These are phyloP conservation scores for Gambusia yucatana DNA, from an alignment of 2,797 vertebrate genomes.

Conservation along the genomic window DNA sequence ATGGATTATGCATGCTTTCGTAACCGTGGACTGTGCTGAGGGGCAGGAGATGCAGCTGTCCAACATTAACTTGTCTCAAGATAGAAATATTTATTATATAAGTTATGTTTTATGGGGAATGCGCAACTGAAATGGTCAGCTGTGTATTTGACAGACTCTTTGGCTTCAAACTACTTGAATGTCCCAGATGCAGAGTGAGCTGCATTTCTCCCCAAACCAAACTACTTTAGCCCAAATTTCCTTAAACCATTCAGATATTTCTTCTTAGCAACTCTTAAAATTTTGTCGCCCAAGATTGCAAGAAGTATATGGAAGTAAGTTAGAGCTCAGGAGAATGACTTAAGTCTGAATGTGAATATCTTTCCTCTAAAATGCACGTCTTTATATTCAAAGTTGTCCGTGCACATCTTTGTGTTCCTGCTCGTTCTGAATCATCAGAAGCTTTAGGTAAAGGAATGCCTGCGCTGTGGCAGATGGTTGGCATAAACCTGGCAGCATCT, in stretches of 20 bases:
- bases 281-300: conserved; percentile 9
- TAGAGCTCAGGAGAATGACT: background rate
- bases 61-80: conserved; percentile 54
- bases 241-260: background rate
- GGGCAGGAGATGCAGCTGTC: conserved; percentile 46
- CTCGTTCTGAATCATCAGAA: conserved; percentile 62
- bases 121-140: conserved; percentile 34
- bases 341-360: background rate
- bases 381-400: conserved; percentile 22
- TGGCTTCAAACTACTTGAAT: conserved; percentile 32
- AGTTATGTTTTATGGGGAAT: conserved; percentile 33
- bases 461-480: conserved; percentile 75
- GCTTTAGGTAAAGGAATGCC: conserved; percentile 72
- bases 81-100: conserved; percentile 50
- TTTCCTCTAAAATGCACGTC: conserved; percentile 1
- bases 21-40: conserved; percentile 47
- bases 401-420: conserved; percentile 13
- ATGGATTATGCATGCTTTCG: conserved; percentile 72
- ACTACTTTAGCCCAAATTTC: conserved; percentile 26
- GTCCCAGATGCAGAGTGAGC: conserved; percentile 34
- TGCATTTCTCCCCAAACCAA: conserved; percentile 21
- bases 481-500: conserved; percentile 60
- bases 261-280: conserved; percentile 29
- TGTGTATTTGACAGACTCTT: conserved; percentile 29
- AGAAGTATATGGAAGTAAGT: background rate